Evolutionary conservation across 1,140 invertebrate species (phyloP).

Genomic region (Plectrocnemia conspersa): DNA sequence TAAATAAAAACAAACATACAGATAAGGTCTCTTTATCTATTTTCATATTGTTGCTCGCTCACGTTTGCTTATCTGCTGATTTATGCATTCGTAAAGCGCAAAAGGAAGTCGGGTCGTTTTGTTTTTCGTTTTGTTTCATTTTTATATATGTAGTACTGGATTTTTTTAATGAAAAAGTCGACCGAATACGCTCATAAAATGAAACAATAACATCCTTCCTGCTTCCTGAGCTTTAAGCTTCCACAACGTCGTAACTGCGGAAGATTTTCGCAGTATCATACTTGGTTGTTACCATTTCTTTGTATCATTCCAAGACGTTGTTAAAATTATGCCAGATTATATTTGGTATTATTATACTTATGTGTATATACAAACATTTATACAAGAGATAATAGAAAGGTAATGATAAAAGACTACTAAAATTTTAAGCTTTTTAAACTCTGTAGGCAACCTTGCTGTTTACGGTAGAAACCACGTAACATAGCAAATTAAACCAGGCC

Average conservation of each 20-base stretch:
- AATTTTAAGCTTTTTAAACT: neutral
- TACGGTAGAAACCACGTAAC: too few relatives aligned
- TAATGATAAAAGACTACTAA: neutral
- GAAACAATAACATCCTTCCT: slow-evolving; percentile 31
- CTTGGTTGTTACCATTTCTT: slow-evolving; percentile 14
- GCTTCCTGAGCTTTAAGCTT: slow-evolving; percentile 19
- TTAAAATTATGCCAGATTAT: neutral
- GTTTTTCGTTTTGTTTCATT: slow-evolving; percentile 14
- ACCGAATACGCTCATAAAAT: slow-evolving; percentile 22
- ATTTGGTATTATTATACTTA: neutral
- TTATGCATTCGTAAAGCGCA: slow-evolving; percentile 23
- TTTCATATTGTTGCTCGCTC: slow-evolving; percentile 18
- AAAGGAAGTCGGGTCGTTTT: slow-evolving; percentile 20
- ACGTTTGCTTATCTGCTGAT: slow-evolving; percentile 21
- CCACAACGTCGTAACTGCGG: slow-evolving; percentile 17
- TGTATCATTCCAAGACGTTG: neutral
- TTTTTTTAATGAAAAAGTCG: slow-evolving; percentile 10
- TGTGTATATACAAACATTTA: neutral
- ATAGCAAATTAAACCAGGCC: too few relatives aligned
- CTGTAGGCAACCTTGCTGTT: neutral
- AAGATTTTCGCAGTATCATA: slow-evolving; percentile 17
- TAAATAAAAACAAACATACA: slow-evolving; percentile 8
- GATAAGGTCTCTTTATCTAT: slow-evolving; percentile 17
- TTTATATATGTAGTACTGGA: neutral
- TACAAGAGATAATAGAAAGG: neutral